Conservation (phyloP, 53 echinoderm and acorn worm species). For the Patiria pectinifera region DNA sequence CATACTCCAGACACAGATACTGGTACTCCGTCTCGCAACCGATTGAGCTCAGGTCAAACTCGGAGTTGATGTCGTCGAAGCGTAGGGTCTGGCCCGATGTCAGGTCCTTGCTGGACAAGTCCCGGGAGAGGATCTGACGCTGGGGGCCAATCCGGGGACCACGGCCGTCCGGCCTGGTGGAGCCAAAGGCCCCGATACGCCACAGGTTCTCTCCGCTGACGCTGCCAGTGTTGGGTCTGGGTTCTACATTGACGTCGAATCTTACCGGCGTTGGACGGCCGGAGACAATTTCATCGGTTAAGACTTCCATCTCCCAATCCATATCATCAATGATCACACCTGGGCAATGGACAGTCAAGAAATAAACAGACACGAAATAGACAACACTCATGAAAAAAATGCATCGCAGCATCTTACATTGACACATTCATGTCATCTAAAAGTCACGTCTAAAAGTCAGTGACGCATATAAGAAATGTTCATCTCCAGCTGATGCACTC, state of each 20-base stretch:
- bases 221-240: slow-evolving; percentile 54
- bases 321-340: slow-evolving; percentile 86
- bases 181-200: slow-evolving; percentile 79
- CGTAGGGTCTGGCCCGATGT: slow-evolving; percentile 65
- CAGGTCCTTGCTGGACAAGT: slow-evolving; percentile 66
- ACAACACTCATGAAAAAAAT: not conserved
- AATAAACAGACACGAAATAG: not conserved
- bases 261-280: slow-evolving; percentile 53
- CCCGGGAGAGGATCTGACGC: slow-evolving; percentile 73
- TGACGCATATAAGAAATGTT: not conserved
- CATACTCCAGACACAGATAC: slow-evolving; percentile 90
- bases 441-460: not conserved
- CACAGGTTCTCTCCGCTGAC: slow-evolving; percentile 71
- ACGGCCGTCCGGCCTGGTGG: slow-evolving; percentile 60
- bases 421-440: not conserved
- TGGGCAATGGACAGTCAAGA: slow-evolving; percentile 2
- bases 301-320: slow-evolving; percentile 71
- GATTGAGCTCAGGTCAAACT: slow-evolving; percentile 83
- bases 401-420: not conserved
- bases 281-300: slow-evolving; percentile 50
- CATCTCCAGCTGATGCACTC: no score
- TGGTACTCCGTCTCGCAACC: slow-evolving; percentile 87
- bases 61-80: slow-evolving; percentile 63
- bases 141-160: slow-evolving; percentile 75
- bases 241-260: slow-evolving; percentile 57